Evolutionary conservation across 2,797 vertebrate genomes (phyloP).

Genomic region (Fringilla coelebs): DNA sequence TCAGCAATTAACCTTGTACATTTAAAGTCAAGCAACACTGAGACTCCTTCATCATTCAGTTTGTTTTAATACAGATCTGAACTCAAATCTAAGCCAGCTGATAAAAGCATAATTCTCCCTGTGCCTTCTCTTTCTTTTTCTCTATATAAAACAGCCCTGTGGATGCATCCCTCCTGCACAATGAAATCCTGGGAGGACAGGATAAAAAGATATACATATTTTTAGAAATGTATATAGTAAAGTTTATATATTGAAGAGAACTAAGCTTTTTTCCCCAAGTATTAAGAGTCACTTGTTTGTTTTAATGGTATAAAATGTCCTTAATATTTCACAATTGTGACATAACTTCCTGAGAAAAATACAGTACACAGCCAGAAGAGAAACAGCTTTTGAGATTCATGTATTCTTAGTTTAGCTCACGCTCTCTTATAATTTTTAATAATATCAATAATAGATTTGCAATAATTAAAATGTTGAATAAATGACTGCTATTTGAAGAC

Average conservation of each 20-base stretch:
- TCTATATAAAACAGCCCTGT: not conserved
- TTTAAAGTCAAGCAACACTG: not conserved
- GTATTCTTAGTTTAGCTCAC: not conserved
- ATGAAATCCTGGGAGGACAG: not conserved
- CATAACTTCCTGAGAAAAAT: not conserved
- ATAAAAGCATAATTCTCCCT: not conserved
- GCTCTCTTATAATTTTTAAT: not conserved
- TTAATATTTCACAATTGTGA: not conserved
- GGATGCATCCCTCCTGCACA: not conserved
- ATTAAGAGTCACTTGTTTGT: not conserved
- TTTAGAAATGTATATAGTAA: not conserved
- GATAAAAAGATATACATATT: not conserved
- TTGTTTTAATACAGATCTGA: not conserved
- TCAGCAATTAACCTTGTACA: not conserved
- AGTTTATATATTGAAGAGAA: not conserved
- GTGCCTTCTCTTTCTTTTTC: not conserved
- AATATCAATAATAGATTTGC: not conserved
- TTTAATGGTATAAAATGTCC: not conserved
- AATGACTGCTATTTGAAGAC: not conserved
- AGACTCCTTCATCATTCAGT: rapidly evolving
- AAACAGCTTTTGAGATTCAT: not conserved
- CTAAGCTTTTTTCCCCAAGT: too few species aligned
- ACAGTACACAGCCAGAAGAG: not conserved
- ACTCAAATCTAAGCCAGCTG: not conserved
- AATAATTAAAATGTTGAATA: not conserved